These are phyloP conservation scores for Cryptosula pallasiana DNA, from an alignment of 2,888 invertebrate genomes.

Conservation along the genomic window DNA sequence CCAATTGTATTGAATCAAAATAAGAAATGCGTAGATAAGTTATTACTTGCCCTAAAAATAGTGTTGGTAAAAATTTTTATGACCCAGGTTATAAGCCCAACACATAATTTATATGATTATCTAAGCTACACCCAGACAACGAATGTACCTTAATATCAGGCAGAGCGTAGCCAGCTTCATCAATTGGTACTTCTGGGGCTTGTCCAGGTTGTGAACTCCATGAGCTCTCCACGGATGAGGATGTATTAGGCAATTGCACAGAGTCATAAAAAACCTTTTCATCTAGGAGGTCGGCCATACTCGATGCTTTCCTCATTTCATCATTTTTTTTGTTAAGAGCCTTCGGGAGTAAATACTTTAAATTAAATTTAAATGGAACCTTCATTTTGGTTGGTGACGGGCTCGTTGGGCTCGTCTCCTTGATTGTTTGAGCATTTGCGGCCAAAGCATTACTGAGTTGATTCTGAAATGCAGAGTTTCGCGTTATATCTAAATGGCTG, in stretches of 20 bases:
- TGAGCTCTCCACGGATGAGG: background rate
- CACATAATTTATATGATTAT: no score
- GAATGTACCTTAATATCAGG: slow-evolving; percentile 26
- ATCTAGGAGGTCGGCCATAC: slow-evolving; percentile 13
- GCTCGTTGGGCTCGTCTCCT: slow-evolving; percentile 7
- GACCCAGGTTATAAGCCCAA: no score
- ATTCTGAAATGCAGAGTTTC: background rate
- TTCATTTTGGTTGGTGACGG: background rate
- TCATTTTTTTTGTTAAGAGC: background rate
- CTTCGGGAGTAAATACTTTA: slow-evolving; percentile 13
- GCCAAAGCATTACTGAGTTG: background rate
- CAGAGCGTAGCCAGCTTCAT: slow-evolving; percentile 28
- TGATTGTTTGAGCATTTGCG: background rate
- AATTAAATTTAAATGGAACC: slow-evolving; percentile 7
- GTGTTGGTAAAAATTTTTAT: no score
- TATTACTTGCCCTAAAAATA: no score
- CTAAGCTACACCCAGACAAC: no score
- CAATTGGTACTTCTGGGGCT: slow-evolving; percentile 25
- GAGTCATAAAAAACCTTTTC: background rate
- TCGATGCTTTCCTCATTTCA: slow-evolving; percentile 21
- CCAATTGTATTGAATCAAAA: no score
- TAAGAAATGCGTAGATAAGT: no score
- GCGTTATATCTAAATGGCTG: background rate
- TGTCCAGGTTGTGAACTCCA: background rate
- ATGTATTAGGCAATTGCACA: background rate